Evolutionary conservation across 2,113 vertebrate species (phyloP), one percentile per base, ranked within the genome.

Genomic region (Chloroceryle aenea): DNA sequence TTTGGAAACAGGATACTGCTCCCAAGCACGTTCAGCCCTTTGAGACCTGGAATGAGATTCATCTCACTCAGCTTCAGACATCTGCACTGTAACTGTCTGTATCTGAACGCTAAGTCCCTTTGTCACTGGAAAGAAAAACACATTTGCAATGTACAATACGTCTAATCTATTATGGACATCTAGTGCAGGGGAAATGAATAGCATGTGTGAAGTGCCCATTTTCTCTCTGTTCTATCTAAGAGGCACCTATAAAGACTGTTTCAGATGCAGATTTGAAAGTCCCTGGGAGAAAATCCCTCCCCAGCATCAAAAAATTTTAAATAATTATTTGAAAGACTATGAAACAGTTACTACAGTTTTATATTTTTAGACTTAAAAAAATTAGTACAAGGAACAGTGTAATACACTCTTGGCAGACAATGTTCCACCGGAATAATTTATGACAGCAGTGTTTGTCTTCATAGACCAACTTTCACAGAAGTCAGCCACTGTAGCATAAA

Each of bases 1-100:
- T 94, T 86, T 89, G 92, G 95, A 93, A 97, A 90, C 92, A 85
- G 83, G 64, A 81, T 84, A 67, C 64, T 93, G 68, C 82, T 96
- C 90, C 79, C 92, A 84, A 86, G 82, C 59, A 72, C 68, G 80
- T 80, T 86, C 75, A 95, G 78, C 64, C 83, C 68, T 88, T 74
- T 80, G 90, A 95, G 88, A 91, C 55, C 75, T 92, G 76, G 68
- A 90, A 85, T 38, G 76, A 90, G 91, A 81, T 95, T 59, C 20
- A 80, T 89, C 79, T 93, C 72, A 5, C 59, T 90, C 50, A 62
- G 59, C 75, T 71, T 86, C 76, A 87, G 86, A 63, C 87, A 93
- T 83, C 74, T 95, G 92, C 53, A 22, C 4, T 59, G 50, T 88
- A 91, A 21, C 63, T 86, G 40, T 50, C 59, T 90, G 9, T 68